A percentile compares a stretch with the other conserved stretches of the same genome.
These are phyloP conservation scores for Actenoides hombroni DNA, from an alignment of 2,113 vertebrate species.

Conservation along the genomic window DNA sequence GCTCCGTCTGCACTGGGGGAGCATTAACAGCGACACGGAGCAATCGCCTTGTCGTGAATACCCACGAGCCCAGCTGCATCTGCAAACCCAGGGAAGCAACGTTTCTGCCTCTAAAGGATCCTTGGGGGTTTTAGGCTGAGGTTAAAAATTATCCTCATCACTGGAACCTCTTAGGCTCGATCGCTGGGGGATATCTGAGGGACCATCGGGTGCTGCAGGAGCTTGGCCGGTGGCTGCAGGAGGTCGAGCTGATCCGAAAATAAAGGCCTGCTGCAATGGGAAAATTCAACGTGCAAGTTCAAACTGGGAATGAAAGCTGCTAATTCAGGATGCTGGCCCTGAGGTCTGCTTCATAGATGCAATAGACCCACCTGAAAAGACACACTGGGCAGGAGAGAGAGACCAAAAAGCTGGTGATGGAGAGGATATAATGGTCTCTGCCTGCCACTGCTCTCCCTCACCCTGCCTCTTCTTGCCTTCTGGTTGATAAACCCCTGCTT, in stretches of 20 bases:
- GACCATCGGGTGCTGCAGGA: neutral
- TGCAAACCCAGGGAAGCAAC: neutral
- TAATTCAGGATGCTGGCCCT: neutral
- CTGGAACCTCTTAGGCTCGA: neutral
- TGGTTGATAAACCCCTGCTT: neutral
- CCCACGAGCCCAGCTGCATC: accelerated
- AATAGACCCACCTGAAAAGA: neutral
- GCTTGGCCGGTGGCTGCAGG: neutral
- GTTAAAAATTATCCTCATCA: neutral
- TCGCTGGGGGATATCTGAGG: neutral
- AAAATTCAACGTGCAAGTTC: accelerated
- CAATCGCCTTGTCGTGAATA: neutral
- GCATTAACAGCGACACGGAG: neutral
- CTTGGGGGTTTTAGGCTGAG: neutral
- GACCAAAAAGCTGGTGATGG: neutral
- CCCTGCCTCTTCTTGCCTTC: neutral
- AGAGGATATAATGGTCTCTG: neutral
- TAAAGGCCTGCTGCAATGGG: accelerated
- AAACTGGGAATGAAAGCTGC: neutral
- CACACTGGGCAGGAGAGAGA: neutral
- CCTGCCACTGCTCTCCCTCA: neutral
- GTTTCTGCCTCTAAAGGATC: neutral
- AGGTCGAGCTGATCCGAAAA: accelerated
- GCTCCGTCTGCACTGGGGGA: neutral
- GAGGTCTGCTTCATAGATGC: neutral